phyloP scores from a whole-genome alignment of 2,888 invertebrate species.

The Sinopyrophorus schimmeli region DNA sequence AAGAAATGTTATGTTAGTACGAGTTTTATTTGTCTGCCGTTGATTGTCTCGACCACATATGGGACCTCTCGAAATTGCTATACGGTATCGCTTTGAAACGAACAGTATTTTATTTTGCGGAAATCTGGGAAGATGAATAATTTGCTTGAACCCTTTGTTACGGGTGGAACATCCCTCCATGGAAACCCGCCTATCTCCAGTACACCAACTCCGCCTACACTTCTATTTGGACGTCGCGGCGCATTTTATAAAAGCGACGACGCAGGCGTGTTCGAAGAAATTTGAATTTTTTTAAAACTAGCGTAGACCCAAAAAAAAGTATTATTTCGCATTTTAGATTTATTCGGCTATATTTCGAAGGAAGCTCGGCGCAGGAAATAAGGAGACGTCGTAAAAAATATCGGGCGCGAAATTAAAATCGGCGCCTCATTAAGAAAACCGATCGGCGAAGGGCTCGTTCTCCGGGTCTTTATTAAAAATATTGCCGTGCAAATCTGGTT shows the following conservation, averaged over 20 bases:
- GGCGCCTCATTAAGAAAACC: conserved; percentile 2
- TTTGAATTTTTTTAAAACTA: conserved; percentile 10
- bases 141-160: conserved; percentile 54
- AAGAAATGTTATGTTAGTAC: conserved; percentile 21
- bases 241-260: conserved; percentile 32
- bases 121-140: conserved; percentile 56
- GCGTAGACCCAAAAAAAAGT: neutral
- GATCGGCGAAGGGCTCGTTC: conserved; percentile 2
- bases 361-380: neutral
- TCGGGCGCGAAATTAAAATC: conserved; percentile 24
- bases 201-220: conserved; percentile 52
- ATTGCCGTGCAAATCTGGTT: conserved; percentile 48
- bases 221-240: conserved; percentile 48
- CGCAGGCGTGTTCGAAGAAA: conserved; percentile 44
- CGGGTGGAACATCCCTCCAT: conserved; percentile 52
- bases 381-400: neutral
- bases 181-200: conserved; percentile 51
- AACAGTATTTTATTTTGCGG: conserved; percentile 50
- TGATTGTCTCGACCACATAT: conserved; percentile 41
- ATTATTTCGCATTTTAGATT: neutral
- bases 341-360: neutral
- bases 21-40: conserved; percentile 21
- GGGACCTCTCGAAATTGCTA: conserved; percentile 40
- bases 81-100: conserved; percentile 43
- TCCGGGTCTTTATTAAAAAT: conserved; percentile 39